Percentiles rank a stretch among this genome's conserved stretches.
Conservation (phyloP, 2,113 vertebrate genomes). For the Bubalus kerabau region DNA sequence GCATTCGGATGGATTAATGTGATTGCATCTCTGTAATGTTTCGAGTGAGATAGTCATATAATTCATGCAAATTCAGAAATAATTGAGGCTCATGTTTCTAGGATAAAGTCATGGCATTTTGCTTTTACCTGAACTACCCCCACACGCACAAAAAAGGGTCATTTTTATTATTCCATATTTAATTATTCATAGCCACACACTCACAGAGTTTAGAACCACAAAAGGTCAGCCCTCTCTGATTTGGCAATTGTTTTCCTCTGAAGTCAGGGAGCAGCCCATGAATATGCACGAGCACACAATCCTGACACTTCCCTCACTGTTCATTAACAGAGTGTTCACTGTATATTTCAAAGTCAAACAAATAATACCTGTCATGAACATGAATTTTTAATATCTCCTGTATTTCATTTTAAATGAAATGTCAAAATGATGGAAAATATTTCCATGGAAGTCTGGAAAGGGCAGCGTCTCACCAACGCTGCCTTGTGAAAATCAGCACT, state of each 20-base stretch:
- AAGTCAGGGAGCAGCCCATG: conserved; percentile 79
- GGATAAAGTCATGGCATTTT: conserved; percentile 58
- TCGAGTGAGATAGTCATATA: conserved; percentile 43
- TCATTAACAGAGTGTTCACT: conserved; percentile 84
- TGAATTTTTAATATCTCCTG: conserved; percentile 84
- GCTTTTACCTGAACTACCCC: conserved; percentile 19
- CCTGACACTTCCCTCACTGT: conserved; percentile 77
- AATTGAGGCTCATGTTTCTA: conserved; percentile 48
- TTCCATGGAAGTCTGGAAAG: conserved; percentile 81
- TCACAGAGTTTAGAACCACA: conserved; percentile 57
- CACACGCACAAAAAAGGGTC: not conserved
- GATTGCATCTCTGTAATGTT: not conserved
- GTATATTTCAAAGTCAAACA: conserved; percentile 86
- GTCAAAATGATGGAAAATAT: conserved; percentile 87
- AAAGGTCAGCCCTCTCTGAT: conserved; percentile 82
- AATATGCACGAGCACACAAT: conserved; percentile 87
- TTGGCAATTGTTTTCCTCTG: conserved; percentile 61
- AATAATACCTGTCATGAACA: conserved; percentile 86
- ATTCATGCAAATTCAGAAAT: conserved; percentile 67
- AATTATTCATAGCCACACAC: conserved; percentile 78
- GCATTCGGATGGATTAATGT: conserved; percentile 48
- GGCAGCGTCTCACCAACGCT: conserved; percentile 69
- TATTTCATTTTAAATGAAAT: conserved; percentile 89
- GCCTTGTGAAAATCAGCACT: conserved; percentile 44
- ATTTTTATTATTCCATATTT: conserved; percentile 57